These are phyloP conservation scores for Neolamprologus falcicula DNA, from an alignment of 2,113 vertebrate genomes.

Conservation along the genomic window DNA sequence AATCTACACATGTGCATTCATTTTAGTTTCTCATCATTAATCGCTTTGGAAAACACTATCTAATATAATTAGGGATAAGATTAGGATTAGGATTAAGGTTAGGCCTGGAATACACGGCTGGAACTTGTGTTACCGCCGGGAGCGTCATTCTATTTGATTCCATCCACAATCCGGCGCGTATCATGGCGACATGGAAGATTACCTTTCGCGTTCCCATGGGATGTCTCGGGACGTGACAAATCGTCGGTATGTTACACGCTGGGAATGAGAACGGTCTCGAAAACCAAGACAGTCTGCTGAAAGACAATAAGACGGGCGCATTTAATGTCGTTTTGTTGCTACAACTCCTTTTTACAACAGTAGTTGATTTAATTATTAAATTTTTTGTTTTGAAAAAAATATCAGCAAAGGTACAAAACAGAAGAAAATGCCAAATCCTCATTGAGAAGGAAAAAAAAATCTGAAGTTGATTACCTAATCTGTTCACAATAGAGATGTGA, in stretches of 20 bases:
- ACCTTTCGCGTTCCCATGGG: accelerated
- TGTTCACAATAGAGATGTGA: background rate
- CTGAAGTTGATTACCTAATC: background rate
- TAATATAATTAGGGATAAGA: background rate
- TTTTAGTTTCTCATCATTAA: background rate
- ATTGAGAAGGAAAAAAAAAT: background rate
- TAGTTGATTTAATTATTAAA: accelerated
- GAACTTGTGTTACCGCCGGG: background rate
- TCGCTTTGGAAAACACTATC: background rate
- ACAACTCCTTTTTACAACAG: background rate
- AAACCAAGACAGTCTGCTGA: background rate
- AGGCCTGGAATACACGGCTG: background rate
- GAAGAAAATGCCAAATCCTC: background rate
- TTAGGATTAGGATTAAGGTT: background rate
- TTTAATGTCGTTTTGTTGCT: background rate
- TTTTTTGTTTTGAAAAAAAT: background rate
- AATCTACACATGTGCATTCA: background rate
- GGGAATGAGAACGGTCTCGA: background rate
- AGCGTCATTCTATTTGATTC: background rate
- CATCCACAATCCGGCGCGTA: accelerated
- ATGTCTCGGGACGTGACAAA: background rate
- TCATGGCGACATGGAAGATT: background rate
- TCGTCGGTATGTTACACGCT: background rate
- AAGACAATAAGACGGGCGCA: accelerated
- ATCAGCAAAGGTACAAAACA: background rate